phyloP scores from a whole-genome alignment of 2,113 vertebrate species.

The Protobothrops flavoviridis region DNA sequence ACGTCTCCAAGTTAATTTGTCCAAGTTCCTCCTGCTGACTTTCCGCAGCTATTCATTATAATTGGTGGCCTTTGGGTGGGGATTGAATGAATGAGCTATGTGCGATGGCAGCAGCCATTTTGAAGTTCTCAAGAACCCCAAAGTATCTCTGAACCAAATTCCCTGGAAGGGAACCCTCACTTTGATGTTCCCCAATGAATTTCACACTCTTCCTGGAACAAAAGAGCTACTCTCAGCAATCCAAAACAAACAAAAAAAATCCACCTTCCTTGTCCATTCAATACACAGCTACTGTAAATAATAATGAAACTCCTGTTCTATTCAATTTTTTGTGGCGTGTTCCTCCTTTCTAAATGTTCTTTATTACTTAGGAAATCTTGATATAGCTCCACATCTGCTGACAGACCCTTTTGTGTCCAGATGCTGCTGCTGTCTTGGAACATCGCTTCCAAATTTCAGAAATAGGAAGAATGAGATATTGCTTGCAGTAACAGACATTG shows the following conservation, averaged over 20 bases:
- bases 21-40: neutral
- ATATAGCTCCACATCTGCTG: neutral
- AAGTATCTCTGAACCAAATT: neutral
- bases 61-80: neutral
- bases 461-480: neutral
- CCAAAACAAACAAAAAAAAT: too few species aligned
- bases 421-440: neutral
- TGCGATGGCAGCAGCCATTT: neutral
- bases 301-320: neutral
- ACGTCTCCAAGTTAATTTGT: neutral
- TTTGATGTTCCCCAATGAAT: neutral
- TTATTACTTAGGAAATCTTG: neutral
- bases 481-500: neutral
- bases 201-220: neutral
- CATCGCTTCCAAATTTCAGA: neutral
- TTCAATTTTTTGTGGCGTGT: neutral
- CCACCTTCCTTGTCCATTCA: neutral
- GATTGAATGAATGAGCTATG: neutral
- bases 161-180: neutral
- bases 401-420: neutral
- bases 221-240: neutral
- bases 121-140: neutral
- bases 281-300: neutral
- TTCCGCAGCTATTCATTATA: neutral
- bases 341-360: neutral